Conservation (phyloP, 1,140 invertebrate genomes). For the Hestina assimilis region DNA sequence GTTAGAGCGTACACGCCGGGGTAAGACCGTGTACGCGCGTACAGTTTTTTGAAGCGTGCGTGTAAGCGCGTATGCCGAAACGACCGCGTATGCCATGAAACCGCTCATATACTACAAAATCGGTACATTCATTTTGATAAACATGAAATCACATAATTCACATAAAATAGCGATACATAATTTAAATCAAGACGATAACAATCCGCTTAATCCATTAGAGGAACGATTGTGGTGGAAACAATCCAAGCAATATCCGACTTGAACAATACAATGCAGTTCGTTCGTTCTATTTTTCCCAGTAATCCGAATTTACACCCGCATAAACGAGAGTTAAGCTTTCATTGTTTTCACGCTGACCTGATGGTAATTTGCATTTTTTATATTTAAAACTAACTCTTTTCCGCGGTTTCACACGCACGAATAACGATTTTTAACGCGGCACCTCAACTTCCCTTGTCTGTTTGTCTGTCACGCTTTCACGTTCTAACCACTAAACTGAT, state of each 20-base stretch:
- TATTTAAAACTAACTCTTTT: no score
- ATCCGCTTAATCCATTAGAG: conserved; percentile 8
- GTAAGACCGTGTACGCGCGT: no score
- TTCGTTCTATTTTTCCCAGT: conserved; percentile 8
- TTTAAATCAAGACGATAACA: conserved; percentile 9
- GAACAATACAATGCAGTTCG: conserved; percentile 19
- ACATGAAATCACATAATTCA: neutral
- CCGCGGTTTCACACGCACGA: neutral
- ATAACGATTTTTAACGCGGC: conserved; percentile 1
- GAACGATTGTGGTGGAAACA: conserved; percentile 3
- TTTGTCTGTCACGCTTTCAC: no score
- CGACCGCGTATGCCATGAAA: no score
- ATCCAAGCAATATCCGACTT: conserved; percentile 6
- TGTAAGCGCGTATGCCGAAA: no score
- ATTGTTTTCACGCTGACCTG: conserved; percentile 1
- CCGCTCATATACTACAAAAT: no score
- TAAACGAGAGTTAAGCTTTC: conserved; percentile 2
- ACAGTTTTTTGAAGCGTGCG: no score
- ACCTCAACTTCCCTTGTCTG: no score
- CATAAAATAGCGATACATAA: neutral
- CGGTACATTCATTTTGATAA: no score
- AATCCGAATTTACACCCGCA: neutral
- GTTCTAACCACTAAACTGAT: no score
- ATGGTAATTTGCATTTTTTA: conserved; percentile 1
- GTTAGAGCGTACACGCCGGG: no score